These are phyloP conservation scores for Lepidonotus clava DNA, from an alignment of 2,888 invertebrate genomes.

Conservation along the genomic window DNA sequence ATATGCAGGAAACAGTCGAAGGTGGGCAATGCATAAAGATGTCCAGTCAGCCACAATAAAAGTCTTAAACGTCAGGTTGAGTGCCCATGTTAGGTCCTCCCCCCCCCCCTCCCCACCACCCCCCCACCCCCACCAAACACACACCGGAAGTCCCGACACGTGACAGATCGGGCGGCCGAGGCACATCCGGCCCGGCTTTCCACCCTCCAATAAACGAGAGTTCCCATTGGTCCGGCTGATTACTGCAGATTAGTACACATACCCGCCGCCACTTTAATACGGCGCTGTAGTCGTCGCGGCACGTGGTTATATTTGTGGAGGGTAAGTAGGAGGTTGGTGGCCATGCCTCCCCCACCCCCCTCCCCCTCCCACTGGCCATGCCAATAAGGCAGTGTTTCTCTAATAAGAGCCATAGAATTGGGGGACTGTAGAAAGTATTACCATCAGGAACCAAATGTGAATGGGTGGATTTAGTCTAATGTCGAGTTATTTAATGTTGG, in stretches of 20 bases:
- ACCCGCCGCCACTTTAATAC: constrained; percentile 17
- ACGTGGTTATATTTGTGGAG: not conserved
- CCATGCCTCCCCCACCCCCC: not conserved
- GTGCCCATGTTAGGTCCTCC: not conserved
- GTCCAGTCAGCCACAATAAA: constrained; percentile 9
- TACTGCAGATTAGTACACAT: constrained; percentile 39
- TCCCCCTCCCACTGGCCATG: not conserved
- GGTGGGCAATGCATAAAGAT: not conserved
- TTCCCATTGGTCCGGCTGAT: constrained; percentile 35
- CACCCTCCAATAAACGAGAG: constrained; percentile 47
- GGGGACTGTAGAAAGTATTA: no score
- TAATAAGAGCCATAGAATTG: not conserved
- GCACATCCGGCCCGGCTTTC: constrained; percentile 35
- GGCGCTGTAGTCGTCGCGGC: constrained; percentile 1
- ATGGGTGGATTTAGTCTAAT: no score
- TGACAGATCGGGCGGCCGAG: constrained; percentile 27
- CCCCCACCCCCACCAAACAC: not conserved
- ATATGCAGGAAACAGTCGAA: not conserved
- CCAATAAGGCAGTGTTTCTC: not conserved
- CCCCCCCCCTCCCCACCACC: not conserved
- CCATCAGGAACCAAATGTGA: no score
- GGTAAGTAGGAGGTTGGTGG: not conserved
- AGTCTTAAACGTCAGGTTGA: constrained; percentile 47
- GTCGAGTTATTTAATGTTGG: no score
- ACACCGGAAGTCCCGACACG: not conserved